Percentiles rank a stretch among this genome's conserved stretches.
Conservation (phyloP, 2,888 invertebrate genomes). For the Hoplodrina ambigua region DNA sequence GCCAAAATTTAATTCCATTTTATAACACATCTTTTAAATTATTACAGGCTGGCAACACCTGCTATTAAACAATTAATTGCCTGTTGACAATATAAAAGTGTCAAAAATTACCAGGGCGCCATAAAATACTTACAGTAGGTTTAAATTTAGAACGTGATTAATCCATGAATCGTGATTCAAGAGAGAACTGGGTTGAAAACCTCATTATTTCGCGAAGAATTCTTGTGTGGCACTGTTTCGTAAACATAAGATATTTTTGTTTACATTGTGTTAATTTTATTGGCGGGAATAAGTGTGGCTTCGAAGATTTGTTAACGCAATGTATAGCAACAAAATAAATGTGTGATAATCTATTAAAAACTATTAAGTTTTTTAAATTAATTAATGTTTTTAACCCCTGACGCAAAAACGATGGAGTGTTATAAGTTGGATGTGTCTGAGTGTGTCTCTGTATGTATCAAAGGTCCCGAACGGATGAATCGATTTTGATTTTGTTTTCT, state of each 20-base stretch:
- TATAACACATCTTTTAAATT: conserved; percentile 10
- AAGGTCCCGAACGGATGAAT: too few relatives aligned
- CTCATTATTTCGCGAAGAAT: conserved; percentile 51
- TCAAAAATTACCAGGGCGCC: conserved; percentile 26
- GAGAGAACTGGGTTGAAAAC: conserved; percentile 46
- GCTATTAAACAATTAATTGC: conserved; percentile 43
- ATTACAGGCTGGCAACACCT: conserved; percentile 44
- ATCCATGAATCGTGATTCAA: conserved; percentile 31
- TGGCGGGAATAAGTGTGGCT: conserved; percentile 1
- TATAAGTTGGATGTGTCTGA: too few relatives aligned
- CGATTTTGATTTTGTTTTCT: too few relatives aligned
- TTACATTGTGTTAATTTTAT: conserved; percentile 42
- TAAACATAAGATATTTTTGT: conserved; percentile 51
- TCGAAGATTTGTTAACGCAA: conserved; percentile 20
- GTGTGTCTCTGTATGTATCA: too few relatives aligned
- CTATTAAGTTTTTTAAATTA: not conserved
- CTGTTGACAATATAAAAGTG: conserved; percentile 48
- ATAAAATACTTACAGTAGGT: conserved; percentile 21
- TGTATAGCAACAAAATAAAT: conserved; percentile 4
- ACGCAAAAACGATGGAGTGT: too few relatives aligned
- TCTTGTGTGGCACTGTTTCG: conserved; percentile 48
- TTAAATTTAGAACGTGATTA: conserved; percentile 49
- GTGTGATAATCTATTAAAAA: conserved; percentile 15
- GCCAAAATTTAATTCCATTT: conserved; percentile 31
- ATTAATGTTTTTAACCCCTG: too few relatives aligned